Evolutionary conservation across 2,888 invertebrate species (phyloP).

Genomic region (Tenthredo distinguenda): DNA sequence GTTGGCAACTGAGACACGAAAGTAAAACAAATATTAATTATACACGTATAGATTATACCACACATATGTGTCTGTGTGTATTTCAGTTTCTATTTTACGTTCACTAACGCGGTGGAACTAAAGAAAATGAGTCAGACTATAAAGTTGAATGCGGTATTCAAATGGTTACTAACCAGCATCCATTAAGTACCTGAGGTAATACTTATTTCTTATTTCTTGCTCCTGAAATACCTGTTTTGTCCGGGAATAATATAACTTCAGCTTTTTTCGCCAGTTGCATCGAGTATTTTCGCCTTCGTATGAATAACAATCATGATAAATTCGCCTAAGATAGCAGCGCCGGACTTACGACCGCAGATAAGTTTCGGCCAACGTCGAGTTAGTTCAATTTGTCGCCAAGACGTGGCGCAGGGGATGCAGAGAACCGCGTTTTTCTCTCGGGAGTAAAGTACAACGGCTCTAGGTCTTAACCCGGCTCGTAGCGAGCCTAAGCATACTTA

Average conservation of each 20-base stretch:
- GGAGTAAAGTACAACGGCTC: not conserved
- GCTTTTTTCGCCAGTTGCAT: not conserved
- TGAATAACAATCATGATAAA: not conserved
- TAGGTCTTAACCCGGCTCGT: not conserved
- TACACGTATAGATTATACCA: not conserved
- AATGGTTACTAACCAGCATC: not conserved
- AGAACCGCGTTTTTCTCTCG: conserved; percentile 10
- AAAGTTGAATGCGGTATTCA: not conserved
- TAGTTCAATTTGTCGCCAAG: not conserved
- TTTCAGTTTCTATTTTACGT: not conserved
- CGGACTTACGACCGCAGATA: not conserved
- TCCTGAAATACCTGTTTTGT: not conserved
- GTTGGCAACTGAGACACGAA: not conserved
- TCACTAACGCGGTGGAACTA: not conserved
- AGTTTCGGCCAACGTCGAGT: not conserved
- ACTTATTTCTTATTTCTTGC: not conserved
- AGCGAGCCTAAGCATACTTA: conserved; percentile 75
- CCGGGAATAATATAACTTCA: not conserved
- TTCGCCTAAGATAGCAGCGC: not conserved
- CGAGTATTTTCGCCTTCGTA: not conserved
- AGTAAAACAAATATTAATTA: not conserved
- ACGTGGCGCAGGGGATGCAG: not conserved
- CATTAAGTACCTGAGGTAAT: not conserved
- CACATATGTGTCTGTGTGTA: not conserved
- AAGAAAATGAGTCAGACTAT: conserved; percentile 20